These are phyloP conservation scores for Drosophila repleta DNA, from an alignment of 1,140 invertebrate species.

Conservation along the genomic window DNA sequence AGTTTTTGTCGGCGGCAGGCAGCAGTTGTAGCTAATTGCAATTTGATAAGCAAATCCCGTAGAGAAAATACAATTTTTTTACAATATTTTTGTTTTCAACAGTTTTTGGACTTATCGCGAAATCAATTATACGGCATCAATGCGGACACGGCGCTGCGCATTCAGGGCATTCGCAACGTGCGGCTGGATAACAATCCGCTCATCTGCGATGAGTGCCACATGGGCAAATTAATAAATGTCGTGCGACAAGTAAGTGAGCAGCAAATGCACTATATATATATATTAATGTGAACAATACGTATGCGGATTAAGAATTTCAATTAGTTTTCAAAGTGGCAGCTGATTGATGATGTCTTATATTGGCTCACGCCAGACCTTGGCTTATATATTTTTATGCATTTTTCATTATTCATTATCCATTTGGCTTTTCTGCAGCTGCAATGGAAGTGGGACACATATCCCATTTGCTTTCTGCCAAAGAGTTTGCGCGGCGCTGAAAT, in stretches of 20 bases:
- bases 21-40: constrained; percentile 57
- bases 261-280: constrained; percentile 9
- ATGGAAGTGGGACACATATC: constrained; percentile 82
- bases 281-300: constrained; percentile 2
- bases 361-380: too few relatives aligned
- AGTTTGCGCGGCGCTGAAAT: constrained; percentile 79
- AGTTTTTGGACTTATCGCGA: constrained; percentile 86
- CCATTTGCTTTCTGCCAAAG: constrained; percentile 83
- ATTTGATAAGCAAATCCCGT: constrained; percentile 48
- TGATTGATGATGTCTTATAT: constrained; percentile 47
- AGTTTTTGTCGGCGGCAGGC: constrained; percentile 13
- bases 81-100: constrained; percentile 17
- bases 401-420: too few relatives aligned
- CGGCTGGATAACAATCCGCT: constrained; percentile 87
- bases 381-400: constrained; percentile 9
- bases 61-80: neutral
- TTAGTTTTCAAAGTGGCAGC: constrained; percentile 50
- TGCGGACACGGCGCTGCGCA: constrained; percentile 84
- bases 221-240: constrained; percentile 84
- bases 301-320: constrained; percentile 45
- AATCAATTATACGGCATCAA: constrained; percentile 87
- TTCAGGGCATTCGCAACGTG: constrained; percentile 84
- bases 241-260: constrained; percentile 80
- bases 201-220: constrained; percentile 88
- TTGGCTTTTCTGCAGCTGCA: constrained; percentile 56